These are phyloP conservation scores for Mesaphorura yosii DNA, from an alignment of 1,140 invertebrate genomes.

Conservation along the genomic window DNA sequence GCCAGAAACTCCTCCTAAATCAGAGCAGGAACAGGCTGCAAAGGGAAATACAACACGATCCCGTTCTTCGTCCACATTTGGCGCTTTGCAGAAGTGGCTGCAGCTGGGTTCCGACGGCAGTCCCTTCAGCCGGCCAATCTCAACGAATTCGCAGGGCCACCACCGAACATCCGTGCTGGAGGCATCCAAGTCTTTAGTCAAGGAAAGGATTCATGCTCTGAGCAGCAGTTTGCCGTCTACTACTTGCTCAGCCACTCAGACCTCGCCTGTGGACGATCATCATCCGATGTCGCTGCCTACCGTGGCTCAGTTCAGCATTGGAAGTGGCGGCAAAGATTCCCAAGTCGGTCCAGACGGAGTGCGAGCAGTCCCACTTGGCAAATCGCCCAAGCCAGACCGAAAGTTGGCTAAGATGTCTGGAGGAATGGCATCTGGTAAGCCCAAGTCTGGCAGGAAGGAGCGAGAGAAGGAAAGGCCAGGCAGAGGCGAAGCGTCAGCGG, in stretches of 20 bases:
- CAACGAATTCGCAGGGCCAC: neutral
- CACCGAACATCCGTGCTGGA: constrained; percentile 12
- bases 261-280: constrained; percentile 30
- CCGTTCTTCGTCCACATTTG: constrained; percentile 36
- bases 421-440: too few relatives aligned
- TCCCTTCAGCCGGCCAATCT: neutral
- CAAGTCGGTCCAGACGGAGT: neutral
- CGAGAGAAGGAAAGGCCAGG: too few relatives aligned
- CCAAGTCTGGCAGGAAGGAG: too few relatives aligned
- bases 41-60: neutral
- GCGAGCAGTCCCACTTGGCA: neutral
- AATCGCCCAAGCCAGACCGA: constrained; percentile 1
- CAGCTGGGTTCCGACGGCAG: constrained; percentile 16
- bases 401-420: too few relatives aligned
- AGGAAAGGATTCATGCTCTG: constrained; percentile 24
- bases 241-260: constrained; percentile 22
- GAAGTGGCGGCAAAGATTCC: neutral
- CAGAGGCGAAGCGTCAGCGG: too few relatives aligned
- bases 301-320: constrained; percentile 23
- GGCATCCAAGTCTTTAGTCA: constrained; percentile 24
- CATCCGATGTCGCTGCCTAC: constrained; percentile 20
- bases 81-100: constrained; percentile 57
- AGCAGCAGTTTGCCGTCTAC: constrained; percentile 6
- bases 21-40: neutral
- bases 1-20: too few relatives aligned